Evolutionary conservation across 2,113 vertebrate species (phyloP).

Genomic region (Paratilapia polleni): DNA sequence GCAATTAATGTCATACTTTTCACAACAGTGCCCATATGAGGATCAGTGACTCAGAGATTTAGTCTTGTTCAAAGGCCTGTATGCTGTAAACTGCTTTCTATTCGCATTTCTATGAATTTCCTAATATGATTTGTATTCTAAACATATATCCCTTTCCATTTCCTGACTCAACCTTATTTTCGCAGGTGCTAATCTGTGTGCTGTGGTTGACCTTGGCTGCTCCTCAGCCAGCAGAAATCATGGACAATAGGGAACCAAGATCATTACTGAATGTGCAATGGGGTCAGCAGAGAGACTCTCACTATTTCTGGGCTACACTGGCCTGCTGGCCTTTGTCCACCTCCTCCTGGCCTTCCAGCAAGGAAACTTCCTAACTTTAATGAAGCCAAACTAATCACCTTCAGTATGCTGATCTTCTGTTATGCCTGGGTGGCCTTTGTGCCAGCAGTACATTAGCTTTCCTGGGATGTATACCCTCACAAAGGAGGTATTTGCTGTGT

Average conservation of each 20-base stretch:
- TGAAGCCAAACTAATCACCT: conserved; percentile 70
- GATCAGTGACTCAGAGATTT: not conserved
- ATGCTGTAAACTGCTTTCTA: not conserved
- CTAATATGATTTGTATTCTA: not conserved
- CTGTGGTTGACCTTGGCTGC: conserved; percentile 61
- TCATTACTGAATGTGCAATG: conserved; percentile 60
- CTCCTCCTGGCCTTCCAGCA: conserved; percentile 66
- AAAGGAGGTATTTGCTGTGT: conserved; percentile 64
- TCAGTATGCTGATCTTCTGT: conserved; percentile 76
- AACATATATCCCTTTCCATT: conserved; percentile 1
- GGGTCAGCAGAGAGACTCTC: conserved; percentile 63
- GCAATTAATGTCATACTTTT: not conserved
- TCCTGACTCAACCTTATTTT: conserved; percentile 12
- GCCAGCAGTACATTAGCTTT: conserved; percentile 58
- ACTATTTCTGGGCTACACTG: conserved; percentile 39
- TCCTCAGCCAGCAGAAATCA: conserved; percentile 49
- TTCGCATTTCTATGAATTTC: conserved; percentile 4
- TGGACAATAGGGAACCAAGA: conserved; percentile 29
- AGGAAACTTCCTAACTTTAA: conserved; percentile 71
- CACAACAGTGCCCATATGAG: not conserved
- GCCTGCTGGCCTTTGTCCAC: conserved; percentile 57
- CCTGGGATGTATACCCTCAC: conserved; percentile 57
- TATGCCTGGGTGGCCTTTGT: conserved; percentile 60
- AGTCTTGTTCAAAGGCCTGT: not conserved
- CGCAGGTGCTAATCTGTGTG: conserved; percentile 66